Evolutionary conservation across 1,140 invertebrate genomes (phyloP).

Genomic region (Lysiphlebus fabarum): DNA sequence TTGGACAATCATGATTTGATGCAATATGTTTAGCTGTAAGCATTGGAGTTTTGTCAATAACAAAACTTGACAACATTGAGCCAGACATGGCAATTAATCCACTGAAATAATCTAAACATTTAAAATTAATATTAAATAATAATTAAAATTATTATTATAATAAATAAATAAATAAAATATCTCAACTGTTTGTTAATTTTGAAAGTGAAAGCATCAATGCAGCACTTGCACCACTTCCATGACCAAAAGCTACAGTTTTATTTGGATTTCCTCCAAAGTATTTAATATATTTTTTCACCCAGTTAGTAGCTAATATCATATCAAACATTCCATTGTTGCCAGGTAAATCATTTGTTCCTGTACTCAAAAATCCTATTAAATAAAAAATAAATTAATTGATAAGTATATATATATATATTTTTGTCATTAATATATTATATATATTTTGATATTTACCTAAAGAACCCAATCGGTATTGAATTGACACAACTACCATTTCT

Average conservation of each 20-base stretch:
- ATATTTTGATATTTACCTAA: conserved; percentile 56
- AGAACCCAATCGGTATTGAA: conserved; percentile 78
- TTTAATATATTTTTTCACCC: conserved; percentile 65
- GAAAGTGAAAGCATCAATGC: conserved; percentile 35
- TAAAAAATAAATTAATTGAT: neutral
- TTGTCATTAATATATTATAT: neutral
- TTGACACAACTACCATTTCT: conserved; percentile 70
- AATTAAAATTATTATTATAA: no score
- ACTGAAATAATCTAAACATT: conserved; percentile 50
- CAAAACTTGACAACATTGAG: conserved; percentile 62
- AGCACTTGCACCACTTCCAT: conserved; percentile 66
- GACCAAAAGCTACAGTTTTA: conserved; percentile 66
- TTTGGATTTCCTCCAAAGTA: conserved; percentile 71
- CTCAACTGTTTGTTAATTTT: no score
- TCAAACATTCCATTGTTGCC: conserved; percentile 72
- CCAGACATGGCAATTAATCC: conserved; percentile 69
- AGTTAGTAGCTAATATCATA: conserved; percentile 64
- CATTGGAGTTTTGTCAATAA: conserved; percentile 58
- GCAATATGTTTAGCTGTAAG: conserved; percentile 56
- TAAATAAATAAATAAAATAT: no score
- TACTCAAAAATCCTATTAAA: conserved; percentile 61
- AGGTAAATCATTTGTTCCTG: conserved; percentile 61
- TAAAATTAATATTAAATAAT: conserved; percentile 34
- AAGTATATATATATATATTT: neutral
- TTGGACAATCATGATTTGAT: conserved; percentile 57